A percentile compares a stretch with the other conserved stretches of the same genome.
Evolutionary conservation across 2,888 invertebrate species (phyloP).

Genomic region (Homarus gammarus): DNA sequence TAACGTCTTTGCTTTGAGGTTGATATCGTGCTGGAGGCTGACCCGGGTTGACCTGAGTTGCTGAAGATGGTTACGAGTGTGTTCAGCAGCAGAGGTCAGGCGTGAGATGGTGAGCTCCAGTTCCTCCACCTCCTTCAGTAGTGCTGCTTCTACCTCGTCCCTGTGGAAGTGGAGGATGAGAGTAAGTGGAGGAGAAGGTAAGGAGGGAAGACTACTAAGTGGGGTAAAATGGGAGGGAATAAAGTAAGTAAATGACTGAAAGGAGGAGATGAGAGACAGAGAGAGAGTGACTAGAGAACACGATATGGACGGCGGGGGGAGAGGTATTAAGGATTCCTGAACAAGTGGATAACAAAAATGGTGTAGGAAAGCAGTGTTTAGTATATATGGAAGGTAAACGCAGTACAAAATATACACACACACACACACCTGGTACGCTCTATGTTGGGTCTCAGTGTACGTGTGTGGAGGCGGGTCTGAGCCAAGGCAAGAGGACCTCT

Average conservation of each 20-base stretch:
- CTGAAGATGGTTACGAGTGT: constrained; percentile 49
- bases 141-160: constrained; percentile 65
- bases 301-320: background rate
- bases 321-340: too few species aligned
- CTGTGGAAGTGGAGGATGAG: constrained; percentile 33
- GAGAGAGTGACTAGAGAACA: background rate
- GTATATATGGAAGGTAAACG: background rate
- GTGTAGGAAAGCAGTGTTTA: too few species aligned
- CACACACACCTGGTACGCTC: constrained; percentile 63
- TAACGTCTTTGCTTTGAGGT: constrained; percentile 67
- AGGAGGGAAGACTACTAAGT: background rate
- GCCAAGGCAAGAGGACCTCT: constrained; percentile 60
- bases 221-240: background rate
- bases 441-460: constrained; percentile 54
- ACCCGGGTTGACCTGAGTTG: constrained; percentile 44
- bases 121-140: constrained; percentile 60
- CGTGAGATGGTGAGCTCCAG: constrained; percentile 54
- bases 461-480: constrained; percentile 64
- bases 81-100: constrained; percentile 31
- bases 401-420: constrained; percentile 6
- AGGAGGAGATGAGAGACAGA: too few species aligned
- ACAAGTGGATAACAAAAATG: too few species aligned
- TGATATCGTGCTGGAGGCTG: constrained; percentile 66
- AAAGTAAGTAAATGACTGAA: background rate
- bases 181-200: background rate